Conservation (phyloP, 2,113 vertebrate genomes). For the Sitta europaea region DNA sequence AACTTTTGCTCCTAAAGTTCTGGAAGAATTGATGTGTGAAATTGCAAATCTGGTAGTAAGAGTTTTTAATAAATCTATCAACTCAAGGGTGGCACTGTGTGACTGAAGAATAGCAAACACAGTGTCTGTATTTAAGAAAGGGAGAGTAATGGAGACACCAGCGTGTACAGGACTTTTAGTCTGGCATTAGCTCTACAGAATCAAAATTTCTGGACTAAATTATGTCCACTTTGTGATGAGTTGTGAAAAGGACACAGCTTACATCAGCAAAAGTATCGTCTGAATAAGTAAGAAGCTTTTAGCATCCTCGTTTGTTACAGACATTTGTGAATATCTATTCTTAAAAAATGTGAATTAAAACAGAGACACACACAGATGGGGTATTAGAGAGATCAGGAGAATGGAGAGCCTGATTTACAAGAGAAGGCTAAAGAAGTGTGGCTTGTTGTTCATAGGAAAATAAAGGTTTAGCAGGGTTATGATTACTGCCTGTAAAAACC, state of each 20-base stretch:
- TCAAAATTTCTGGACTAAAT: background rate
- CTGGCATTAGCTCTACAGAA: background rate
- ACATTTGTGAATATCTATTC: background rate
- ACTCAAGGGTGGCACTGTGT: slow-evolving; percentile 61
- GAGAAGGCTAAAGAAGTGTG: background rate
- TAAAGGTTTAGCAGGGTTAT: background rate
- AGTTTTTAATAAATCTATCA: slow-evolving; percentile 65
- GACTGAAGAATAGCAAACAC: slow-evolving; percentile 36
- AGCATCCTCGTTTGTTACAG: background rate
- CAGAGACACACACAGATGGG: background rate
- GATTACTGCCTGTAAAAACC: background rate
- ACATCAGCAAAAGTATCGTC: background rate
- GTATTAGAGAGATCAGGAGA: background rate
- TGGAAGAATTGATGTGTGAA: slow-evolving; percentile 64
- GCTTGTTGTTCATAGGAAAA: background rate
- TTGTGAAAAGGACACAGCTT: background rate
- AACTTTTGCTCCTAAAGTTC: slow-evolving; percentile 53
- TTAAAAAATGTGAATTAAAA: background rate
- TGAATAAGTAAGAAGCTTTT: background rate
- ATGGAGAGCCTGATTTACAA: slow-evolving; percentile 5
- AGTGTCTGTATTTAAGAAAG: slow-evolving; percentile 14
- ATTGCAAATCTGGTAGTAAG: slow-evolving; percentile 66
- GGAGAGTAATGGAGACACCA: background rate
- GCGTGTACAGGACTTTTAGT: background rate
- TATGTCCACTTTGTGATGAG: background rate